Evolutionary conservation across 2,113 vertebrate genomes (phyloP).

Genomic region (Ceyx margarethae): DNA sequence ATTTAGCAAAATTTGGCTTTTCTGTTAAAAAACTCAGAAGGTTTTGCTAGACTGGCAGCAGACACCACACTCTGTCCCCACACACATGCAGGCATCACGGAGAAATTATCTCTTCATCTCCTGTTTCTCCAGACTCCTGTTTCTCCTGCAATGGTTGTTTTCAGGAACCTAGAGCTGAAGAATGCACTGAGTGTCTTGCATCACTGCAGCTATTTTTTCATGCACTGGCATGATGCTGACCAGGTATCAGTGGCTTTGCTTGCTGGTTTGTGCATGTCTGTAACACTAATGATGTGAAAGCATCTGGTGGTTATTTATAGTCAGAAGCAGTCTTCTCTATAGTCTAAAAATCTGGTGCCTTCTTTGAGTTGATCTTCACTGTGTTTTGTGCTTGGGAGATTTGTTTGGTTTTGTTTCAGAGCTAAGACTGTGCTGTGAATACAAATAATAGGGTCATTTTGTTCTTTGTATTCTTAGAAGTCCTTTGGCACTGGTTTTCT

Average conservation of each 20-base stretch:
- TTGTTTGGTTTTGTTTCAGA: background rate
- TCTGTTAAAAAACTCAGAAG: background rate
- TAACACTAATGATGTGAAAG: background rate
- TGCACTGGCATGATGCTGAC: background rate
- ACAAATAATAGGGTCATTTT: background rate
- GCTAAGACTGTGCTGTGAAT: background rate
- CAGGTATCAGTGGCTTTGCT: background rate
- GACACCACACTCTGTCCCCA: background rate
- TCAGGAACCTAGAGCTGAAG: background rate
- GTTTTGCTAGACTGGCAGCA: background rate
- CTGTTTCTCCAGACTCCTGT: background rate
- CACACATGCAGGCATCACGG: background rate
- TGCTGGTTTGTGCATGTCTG: background rate
- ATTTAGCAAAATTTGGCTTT: background rate
- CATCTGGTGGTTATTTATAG: background rate
- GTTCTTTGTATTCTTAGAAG: background rate
- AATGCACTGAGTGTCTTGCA: background rate
- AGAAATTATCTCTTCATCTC: background rate
- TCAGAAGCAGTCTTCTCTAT: background rate
- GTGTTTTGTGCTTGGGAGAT: background rate
- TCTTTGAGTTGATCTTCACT: background rate
- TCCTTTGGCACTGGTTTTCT: background rate
- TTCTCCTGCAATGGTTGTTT: background rate
- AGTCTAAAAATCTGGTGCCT: background rate
- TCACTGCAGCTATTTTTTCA: background rate